phyloP scores from a whole-genome alignment of 2,888 invertebrate genomes.

The Andrena minutula region DNA sequence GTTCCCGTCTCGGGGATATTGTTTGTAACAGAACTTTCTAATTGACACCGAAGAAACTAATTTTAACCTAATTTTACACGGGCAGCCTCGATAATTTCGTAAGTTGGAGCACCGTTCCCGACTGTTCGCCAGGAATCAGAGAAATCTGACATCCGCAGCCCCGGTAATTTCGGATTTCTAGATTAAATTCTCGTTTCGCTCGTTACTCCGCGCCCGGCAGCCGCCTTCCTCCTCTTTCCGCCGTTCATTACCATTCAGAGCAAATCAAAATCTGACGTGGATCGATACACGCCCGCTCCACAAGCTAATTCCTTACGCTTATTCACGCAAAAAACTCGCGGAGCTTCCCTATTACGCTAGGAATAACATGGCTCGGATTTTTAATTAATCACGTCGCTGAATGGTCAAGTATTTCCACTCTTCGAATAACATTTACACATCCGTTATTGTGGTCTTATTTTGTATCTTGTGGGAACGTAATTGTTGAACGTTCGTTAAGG shows the following conservation, averaged over 20 bases:
- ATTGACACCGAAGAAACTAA: constrained; percentile 26
- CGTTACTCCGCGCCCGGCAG: constrained; percentile 4
- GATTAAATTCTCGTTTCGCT: constrained; percentile 45
- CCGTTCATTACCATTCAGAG: constrained; percentile 26
- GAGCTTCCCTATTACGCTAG: background rate
- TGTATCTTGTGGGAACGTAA: too few relatives aligned
- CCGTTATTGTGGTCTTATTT: background rate
- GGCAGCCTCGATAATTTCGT: constrained; percentile 13
- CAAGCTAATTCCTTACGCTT: constrained; percentile 38
- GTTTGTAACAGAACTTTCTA: constrained; percentile 4
- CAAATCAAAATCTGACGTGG: constrained; percentile 43
- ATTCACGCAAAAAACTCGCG: constrained; percentile 8
- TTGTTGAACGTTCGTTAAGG: too few relatives aligned
- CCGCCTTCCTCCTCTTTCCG: background rate
- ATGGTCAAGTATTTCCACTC: background rate
- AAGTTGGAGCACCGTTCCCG: constrained; percentile 2
- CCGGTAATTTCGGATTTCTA: constrained; percentile 46
- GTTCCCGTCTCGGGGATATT: background rate
- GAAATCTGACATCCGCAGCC: constrained; percentile 44
- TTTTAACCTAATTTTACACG: constrained; percentile 13
- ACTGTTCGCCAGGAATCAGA: constrained; percentile 11
- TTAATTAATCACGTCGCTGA: constrained; percentile 22
- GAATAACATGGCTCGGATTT: background rate
- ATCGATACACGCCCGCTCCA: constrained; percentile 33
- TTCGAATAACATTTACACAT: background rate